Base-by-base conservation (phyloP, 2,888 invertebrate genomes). In the Melipona bicolor region DNA sequence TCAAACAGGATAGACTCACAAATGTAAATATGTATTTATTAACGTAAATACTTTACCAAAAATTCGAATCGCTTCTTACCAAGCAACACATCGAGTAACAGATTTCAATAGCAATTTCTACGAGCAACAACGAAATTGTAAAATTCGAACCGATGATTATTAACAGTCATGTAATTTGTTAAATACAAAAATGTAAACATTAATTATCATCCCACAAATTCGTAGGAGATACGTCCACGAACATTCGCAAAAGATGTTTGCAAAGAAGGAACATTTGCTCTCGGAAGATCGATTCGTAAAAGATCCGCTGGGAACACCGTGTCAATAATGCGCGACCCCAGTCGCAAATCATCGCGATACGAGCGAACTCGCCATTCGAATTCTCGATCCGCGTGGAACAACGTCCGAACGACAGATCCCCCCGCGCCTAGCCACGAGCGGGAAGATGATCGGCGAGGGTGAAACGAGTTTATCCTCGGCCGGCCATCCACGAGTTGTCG, bases 401-500 rank as follows among this genome's bases (percentile, higher is more conserved):
- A n/a, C 36, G 27, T 43, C 43, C 24, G 43, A 59, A 54, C 72
- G n/a, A 49, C 76, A 50, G 43, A 43, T 9, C 43, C 43, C 27
- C 49, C 24, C 13, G 13, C n/a, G 19, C 15, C 19, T 5, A 2
- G 56, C 15, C 19, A 5, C 3, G 56, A 32, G 70, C n/a, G 75
- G 54, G 83, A 84, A 84, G 89, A 89, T 89, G 89, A 92, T 92
- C 90, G 90, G 88, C 88, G 87, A 89, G 84, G 89, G 86, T 85
- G 87, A 91, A 91, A 92, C 91, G 88, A 93, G 90, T 92, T 93
- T 93, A 93, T 92, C 90, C 91, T 70, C 24, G 68, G 69, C 69
- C 74, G 74, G 27, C 70, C 62, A 68, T 76, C 78, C 77, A 65
- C 77, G 87, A 81, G 80, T 84, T 81, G 83, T 84, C 88, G 89